Evolutionary conservation across 1,140 invertebrate species (phyloP), one percentile per base, ranked within the genome.

Genomic region (Mya arenaria): DNA sequence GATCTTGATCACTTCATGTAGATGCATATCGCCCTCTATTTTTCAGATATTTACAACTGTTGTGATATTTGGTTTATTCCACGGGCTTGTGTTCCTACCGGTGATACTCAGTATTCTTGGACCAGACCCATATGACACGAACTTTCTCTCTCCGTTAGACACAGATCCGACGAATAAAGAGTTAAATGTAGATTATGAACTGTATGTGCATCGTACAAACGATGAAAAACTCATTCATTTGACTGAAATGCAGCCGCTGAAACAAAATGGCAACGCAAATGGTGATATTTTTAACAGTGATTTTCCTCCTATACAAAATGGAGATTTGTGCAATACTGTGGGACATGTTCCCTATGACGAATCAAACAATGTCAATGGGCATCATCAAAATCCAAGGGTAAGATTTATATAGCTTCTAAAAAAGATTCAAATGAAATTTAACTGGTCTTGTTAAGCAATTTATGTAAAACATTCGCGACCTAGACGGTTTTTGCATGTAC

Each of bases 1-100:
- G n/a, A n/a, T n/a, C n/a, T n/a, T n/a, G n/a, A n/a, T n/a, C n/a
- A n/a, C n/a, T n/a, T n/a, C n/a, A n/a, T n/a, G n/a, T n/a, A n/a
- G n/a, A n/a, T n/a, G n/a, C n/a, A n/a, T 39, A 19, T 69, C 25
- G 5, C 56, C 23, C 56, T 13, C 23, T 34, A 13, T 65, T 39
- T 48, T 71, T 71, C 77, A 91, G 90, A 89, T 95, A 71, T 94
- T 95, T 83, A 93, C 94, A 41, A 91, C 92, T 17, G 94, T 95
- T 52, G 94, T 95, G 23, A 75, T 94, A 37, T 95, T 94, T 87
- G 94, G 94, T 32, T 86, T 95, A 30, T 95, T 94, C 88, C 94
- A 95, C 85, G 94, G 94, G 30, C 86, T 95, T 34, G 88, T 93
- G 56, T 94, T 94, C 87, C 87, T 95, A 58, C 94, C 94, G 0